Evolutionary conservation across 1,140 invertebrate genomes (phyloP), one percentile per base, ranked within the genome.

Genomic region (Zaprionus inermis): DNA sequence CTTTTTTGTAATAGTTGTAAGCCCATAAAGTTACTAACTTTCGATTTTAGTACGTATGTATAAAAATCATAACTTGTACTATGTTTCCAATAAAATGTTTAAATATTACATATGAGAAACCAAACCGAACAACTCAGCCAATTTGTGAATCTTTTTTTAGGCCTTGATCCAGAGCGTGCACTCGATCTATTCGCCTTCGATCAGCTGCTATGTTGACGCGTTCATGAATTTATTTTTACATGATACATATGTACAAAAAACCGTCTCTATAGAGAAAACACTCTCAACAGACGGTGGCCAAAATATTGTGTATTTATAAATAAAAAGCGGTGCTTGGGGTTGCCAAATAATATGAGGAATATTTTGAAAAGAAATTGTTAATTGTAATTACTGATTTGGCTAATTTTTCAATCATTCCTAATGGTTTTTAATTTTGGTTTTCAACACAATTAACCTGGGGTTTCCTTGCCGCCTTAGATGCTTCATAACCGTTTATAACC

Each of bases 151-250:
- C 30, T 12, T 24, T 11, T 32, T 11, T 22, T 46, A 66, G 68
- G 61, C 83, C 83, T 88, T 86, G 83, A 82, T 86, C 69, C 72
- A 66, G 60, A 79, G 38, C 69, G 61, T 76, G 54, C 70, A 61
- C 65, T 67, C 58, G 63, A 24, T 60, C 56, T 30, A 22, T 71
- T 78, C 68, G 70, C 74, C 76, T 52, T 56, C 79, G 72, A 79
- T 75, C 83, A 86, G 83, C 83, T 86, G 83, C 36, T 56, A 28
- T 16, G 30, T 14, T 16, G 32, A 55, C 60, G 51, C 72, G 84
- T 81, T 84, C 81, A 89, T 89, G 84, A 89, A 89, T 83, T 78
- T 88, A 88, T 88, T 88, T 88, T 58, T 88, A 89, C 52, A 76
- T 22, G n/a, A n/a, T 44, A 44, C 36, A 38, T 64, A 28, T 28